Evolutionary conservation across 1,140 invertebrate genomes (phyloP).

Genomic region (Drosophila simulans): DNA sequence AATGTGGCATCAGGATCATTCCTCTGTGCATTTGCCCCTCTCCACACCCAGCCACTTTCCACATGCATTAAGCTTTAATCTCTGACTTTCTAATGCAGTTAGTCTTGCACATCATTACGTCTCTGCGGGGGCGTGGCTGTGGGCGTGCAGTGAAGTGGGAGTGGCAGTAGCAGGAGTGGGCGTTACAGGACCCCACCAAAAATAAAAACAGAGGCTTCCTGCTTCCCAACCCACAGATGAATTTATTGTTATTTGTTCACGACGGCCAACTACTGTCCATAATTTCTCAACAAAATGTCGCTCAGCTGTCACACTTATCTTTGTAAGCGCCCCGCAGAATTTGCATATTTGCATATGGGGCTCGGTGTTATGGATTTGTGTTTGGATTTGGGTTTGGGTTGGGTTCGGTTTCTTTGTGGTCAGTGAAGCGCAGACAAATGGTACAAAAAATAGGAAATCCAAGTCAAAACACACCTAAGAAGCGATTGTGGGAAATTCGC

Average conservation of each 20-base stretch:
- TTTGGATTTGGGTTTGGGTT: constrained; percentile 32
- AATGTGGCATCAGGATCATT: background rate
- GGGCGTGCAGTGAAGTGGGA: constrained; percentile 7
- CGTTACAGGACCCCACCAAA: constrained; percentile 18
- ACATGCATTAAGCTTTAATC: constrained; percentile 51
- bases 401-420: constrained; percentile 54
- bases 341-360: constrained; percentile 68
- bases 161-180: constrained; percentile 44
- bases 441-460: constrained; percentile 30
- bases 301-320: constrained; percentile 82
- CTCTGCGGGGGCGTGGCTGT: constrained; percentile 10
- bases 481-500: constrained; percentile 76
- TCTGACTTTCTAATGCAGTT: constrained; percentile 55
- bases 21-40: background rate
- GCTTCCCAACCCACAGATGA: constrained; percentile 38
- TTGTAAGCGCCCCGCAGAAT: constrained; percentile 45
- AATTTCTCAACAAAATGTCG: constrained; percentile 82
- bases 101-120: constrained; percentile 52
- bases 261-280: constrained; percentile 77
- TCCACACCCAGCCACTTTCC: constrained; percentile 25
- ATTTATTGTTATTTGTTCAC: constrained; percentile 70
- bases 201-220: constrained; percentile 28
- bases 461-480: constrained; percentile 42
- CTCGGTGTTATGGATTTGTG: constrained; percentile 39
- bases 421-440: constrained; percentile 76